A percentile compares a stretch with the other conserved stretches of the same genome.
Conservation (phyloP, 2,113 vertebrate species). For the Thymallus thymallus region DNA sequence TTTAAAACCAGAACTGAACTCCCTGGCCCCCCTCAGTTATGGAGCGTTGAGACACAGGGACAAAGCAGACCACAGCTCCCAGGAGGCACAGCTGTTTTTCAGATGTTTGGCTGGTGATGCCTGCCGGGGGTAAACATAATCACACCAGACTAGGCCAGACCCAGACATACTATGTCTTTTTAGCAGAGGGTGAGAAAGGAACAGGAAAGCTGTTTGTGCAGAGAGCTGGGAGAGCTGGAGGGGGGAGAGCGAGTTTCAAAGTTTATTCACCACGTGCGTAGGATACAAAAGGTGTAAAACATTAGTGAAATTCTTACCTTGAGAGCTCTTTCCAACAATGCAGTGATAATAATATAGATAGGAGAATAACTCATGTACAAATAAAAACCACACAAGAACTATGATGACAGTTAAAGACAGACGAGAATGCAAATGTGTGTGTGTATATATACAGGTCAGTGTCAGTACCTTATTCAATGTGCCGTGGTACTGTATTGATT, state of each 20-base stretch:
- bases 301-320: too few relatives aligned
- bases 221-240: neutral
- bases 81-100: constrained; percentile 56
- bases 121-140: constrained; percentile 49
- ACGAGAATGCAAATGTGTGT: too few relatives aligned
- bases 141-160: constrained; percentile 40
- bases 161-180: constrained; percentile 44
- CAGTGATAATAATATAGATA: too few relatives aligned
- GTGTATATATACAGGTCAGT: too few relatives aligned
- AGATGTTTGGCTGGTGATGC: constrained; percentile 61
- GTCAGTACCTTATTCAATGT: too few relatives aligned
- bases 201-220: neutral
- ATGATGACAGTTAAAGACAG: too few relatives aligned
- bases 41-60: constrained; percentile 11
- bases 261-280: too few relatives aligned
- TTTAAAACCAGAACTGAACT: neutral
- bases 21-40: constrained; percentile 20
- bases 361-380: too few relatives aligned
- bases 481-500: too few relatives aligned
- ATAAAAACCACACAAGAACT: too few relatives aligned
- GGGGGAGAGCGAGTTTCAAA: neutral
- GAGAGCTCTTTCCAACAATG: too few relatives aligned
- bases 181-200: constrained; percentile 18
- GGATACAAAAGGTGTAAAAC: too few relatives aligned
- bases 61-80: constrained; percentile 27